phyloP scores from a whole-genome alignment of 2,797 vertebrate genomes.

The Enteromius anoplus region DNA sequence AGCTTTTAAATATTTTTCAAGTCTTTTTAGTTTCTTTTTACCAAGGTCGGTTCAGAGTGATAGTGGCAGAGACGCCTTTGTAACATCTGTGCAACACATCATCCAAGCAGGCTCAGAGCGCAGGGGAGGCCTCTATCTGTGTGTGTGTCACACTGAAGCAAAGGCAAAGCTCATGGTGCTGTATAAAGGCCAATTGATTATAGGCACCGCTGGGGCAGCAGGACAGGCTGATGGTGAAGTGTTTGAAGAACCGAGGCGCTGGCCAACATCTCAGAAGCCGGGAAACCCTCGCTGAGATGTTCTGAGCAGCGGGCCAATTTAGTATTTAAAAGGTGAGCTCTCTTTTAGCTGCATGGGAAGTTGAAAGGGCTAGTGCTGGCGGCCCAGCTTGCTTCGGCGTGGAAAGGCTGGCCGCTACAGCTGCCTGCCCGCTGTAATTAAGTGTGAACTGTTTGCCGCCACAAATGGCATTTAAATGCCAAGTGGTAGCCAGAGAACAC shows the following conservation, averaged over 20 bases:
- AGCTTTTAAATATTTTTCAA: not conserved
- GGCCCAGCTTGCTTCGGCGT: constrained; percentile 69
- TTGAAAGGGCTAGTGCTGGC: constrained; percentile 57
- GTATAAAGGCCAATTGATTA: constrained; percentile 53
- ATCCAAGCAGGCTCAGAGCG: constrained; percentile 38
- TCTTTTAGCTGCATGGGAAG: constrained; percentile 70
- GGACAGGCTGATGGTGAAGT: constrained; percentile 39
- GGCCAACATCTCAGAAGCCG: constrained; percentile 66
- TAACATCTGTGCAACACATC: constrained; percentile 35
- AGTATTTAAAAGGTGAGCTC: constrained; percentile 77
- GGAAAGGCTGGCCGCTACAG: constrained; percentile 54
- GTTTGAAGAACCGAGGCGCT: constrained; percentile 47
- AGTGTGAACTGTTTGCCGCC: constrained; percentile 77
- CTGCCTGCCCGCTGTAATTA: constrained; percentile 81
- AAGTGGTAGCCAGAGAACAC: constrained; percentile 73
- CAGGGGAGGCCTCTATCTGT: constrained; percentile 17
- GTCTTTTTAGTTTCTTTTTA: not conserved
- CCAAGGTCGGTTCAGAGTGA: constrained; percentile 39
- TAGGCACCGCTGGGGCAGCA: constrained; percentile 39
- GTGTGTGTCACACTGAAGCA: constrained; percentile 27
- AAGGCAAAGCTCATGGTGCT: constrained; percentile 39
- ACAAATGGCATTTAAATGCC: constrained; percentile 87
- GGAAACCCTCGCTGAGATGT: constrained; percentile 67
- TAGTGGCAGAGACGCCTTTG: constrained; percentile 37
- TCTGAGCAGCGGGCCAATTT: constrained; percentile 66